Percentiles rank a stretch among this genome's conserved stretches.
Conservation (phyloP, 2,888 invertebrate species). For the Polyploca ridens region DNA sequence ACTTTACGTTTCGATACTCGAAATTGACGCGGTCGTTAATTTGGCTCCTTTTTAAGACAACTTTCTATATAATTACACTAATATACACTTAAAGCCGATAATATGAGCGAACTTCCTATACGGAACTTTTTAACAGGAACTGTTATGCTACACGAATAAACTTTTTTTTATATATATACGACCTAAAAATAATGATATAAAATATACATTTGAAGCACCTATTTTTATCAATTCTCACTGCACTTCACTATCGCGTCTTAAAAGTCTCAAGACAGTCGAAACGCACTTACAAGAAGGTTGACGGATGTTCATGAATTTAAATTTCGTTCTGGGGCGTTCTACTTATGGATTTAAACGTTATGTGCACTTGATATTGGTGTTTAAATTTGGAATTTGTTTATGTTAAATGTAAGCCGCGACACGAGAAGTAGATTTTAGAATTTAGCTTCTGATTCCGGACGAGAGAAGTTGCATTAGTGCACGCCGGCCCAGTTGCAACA, state of each 20-base stretch:
- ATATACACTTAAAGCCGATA: slow-evolving; percentile 24
- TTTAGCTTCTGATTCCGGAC: slow-evolving; percentile 63
- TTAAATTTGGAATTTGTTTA: slow-evolving; percentile 30
- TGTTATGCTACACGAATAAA: slow-evolving; percentile 26
- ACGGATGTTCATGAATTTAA: slow-evolving; percentile 34
- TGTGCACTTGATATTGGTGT: slow-evolving; percentile 33
- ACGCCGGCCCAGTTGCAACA: slow-evolving; percentile 81
- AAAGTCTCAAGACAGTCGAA: slow-evolving; percentile 61
- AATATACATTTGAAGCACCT: slow-evolving; percentile 62
- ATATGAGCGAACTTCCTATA: slow-evolving; percentile 22
- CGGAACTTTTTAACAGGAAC: slow-evolving; percentile 51
- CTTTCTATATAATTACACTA: slow-evolving; percentile 15
- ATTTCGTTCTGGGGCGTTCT: slow-evolving; percentile 30
- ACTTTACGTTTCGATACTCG: slow-evolving; percentile 22
- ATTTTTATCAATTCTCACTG: slow-evolving; percentile 65
- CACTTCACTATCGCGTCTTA: slow-evolving; percentile 63
- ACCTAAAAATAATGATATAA: slow-evolving; percentile 43
- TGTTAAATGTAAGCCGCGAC: slow-evolving; percentile 26
- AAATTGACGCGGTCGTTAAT: slow-evolving; percentile 1
- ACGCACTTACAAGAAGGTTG: slow-evolving; percentile 60
- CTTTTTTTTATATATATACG: slow-evolving; percentile 25
- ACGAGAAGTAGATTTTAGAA: slow-evolving; percentile 42
- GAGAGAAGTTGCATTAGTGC: slow-evolving; percentile 78
- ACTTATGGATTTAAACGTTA: slow-evolving; percentile 23
- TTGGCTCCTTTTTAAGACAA: background rate